phyloP scores from a whole-genome alignment of 1,140 invertebrate genomes.

The Drosophila sulfurigaster region DNA sequence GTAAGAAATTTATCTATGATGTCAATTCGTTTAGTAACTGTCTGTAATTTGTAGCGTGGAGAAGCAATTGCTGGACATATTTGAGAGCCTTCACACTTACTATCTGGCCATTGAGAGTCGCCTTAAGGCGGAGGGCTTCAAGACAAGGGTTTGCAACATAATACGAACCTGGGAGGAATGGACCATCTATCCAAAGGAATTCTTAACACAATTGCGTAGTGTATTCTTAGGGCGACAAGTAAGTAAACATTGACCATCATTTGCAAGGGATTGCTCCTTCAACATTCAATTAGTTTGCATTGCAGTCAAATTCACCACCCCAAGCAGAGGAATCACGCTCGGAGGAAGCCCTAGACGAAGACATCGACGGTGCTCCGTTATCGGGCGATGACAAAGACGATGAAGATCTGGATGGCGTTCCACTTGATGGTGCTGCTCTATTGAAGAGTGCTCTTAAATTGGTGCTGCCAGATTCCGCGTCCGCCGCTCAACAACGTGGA shows the following conservation, averaged over 20 bases:
- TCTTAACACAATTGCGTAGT: conserved; percentile 95
- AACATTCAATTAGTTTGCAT: conserved; percentile 22
- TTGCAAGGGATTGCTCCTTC: no score
- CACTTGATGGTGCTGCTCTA: conserved; percentile 93
- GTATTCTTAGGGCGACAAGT: conserved; percentile 91
- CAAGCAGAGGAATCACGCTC: conserved; percentile 59
- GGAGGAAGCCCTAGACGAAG: conserved; percentile 78
- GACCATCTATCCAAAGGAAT: conserved; percentile 97
- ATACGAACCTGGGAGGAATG: conserved; percentile 99
- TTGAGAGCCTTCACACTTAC: conserved; percentile 92
- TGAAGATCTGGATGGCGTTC: conserved; percentile 91
- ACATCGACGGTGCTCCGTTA: conserved; percentile 89
- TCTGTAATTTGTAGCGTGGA: conserved; percentile 90
- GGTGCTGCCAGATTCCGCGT: conserved; percentile 77
- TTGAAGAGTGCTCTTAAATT: conserved; percentile 89
- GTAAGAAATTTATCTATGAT: conserved; percentile 85
- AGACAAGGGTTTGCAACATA: conserved; percentile 96
- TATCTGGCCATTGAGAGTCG: conserved; percentile 93
- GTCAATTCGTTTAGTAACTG: not conserved
- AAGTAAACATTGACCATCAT: not conserved
- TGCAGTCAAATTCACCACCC: conserved; percentile 37
- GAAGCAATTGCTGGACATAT: conserved; percentile 93
- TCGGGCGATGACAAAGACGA: conserved; percentile 88
- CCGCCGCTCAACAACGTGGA: conserved; percentile 48
- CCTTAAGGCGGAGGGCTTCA: conserved; percentile 98